Evolutionary conservation across 92 coral and sea anemone genomes (phyloP).

Genomic region (Anthopleura xanthogrammica): DNA sequence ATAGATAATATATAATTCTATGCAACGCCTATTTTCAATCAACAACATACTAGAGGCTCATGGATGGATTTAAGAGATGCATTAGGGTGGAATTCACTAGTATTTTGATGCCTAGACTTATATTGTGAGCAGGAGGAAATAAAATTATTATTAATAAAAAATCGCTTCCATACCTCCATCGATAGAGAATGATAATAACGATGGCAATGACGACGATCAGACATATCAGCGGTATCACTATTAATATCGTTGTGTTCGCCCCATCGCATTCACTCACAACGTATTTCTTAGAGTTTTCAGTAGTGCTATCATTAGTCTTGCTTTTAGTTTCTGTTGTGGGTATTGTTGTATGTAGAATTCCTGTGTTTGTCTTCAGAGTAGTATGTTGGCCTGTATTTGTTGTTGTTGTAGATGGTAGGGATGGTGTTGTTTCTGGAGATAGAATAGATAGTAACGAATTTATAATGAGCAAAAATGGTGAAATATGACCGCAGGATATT

Average conservation of each 20-base stretch:
- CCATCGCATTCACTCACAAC: not conserved
- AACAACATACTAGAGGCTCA: too few relatives aligned
- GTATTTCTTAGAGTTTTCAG: not conserved
- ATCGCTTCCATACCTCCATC: not conserved
- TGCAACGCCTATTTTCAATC: too few relatives aligned
- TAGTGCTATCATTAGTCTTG: not conserved
- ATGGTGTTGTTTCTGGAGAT: not conserved
- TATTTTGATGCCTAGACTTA: too few relatives aligned
- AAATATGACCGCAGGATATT: not conserved
- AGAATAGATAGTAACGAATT: not conserved
- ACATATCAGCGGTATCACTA: conserved; percentile 6
- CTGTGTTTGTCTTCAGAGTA: too few relatives aligned
- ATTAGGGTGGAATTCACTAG: too few relatives aligned
- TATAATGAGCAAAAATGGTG: not conserved
- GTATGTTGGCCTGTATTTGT: not conserved
- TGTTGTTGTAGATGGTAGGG: not conserved
- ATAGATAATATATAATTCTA: too few relatives aligned
- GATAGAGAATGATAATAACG: not conserved
- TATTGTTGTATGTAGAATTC: not conserved
- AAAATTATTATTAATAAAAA: too few relatives aligned
- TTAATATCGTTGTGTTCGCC: not conserved
- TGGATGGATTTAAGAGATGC: too few relatives aligned
- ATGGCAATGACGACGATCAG: not conserved
- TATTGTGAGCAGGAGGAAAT: too few relatives aligned
- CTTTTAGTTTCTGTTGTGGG: not conserved